Percentiles rank a stretch among this genome's conserved stretches.
phyloP scores from a whole-genome alignment of 2,113 vertebrate genomes.

The Apteryx owenii region DNA sequence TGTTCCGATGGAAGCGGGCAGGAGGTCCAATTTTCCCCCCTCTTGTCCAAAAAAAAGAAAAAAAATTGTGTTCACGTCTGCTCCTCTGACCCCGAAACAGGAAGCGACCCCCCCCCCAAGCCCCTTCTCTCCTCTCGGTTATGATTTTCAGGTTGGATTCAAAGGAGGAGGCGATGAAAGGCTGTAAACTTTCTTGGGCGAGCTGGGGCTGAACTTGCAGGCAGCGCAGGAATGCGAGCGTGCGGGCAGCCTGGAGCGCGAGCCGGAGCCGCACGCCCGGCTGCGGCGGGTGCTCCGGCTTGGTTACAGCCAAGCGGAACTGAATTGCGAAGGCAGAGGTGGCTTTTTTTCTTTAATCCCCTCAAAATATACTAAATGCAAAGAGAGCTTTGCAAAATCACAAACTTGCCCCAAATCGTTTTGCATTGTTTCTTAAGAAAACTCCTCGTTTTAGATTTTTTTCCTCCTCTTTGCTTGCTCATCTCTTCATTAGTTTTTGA shows the following conservation, averaged over 20 bases:
- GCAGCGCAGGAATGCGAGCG: neutral
- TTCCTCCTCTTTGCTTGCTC: neutral
- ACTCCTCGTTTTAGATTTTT: neutral
- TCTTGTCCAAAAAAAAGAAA: neutral
- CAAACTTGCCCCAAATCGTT: fast-evolving
- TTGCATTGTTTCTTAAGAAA: neutral
- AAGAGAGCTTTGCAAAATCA: neutral
- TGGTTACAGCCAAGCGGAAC: too few species aligned
- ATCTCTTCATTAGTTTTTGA: neutral
- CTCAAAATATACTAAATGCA: fast-evolving
- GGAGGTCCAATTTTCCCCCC: neutral
- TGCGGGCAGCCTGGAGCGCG: neutral
- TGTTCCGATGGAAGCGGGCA: neutral
- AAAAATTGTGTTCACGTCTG: too few species aligned
- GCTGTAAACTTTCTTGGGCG: conserved; percentile 16
- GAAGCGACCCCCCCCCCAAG: neutral
- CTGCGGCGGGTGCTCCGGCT: neutral
- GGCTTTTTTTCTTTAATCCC: neutral
- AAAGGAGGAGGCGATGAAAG: neutral
- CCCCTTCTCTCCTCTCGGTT: neutral
- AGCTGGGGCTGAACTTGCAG: neutral
- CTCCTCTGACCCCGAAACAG: neutral
- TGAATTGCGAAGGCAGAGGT: too few species aligned
- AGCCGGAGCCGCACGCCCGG: neutral
- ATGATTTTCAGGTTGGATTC: fast-evolving